These are phyloP conservation scores for Oryzias woworae DNA, from an alignment of 2,113 vertebrate genomes.

Conservation along the genomic window DNA sequence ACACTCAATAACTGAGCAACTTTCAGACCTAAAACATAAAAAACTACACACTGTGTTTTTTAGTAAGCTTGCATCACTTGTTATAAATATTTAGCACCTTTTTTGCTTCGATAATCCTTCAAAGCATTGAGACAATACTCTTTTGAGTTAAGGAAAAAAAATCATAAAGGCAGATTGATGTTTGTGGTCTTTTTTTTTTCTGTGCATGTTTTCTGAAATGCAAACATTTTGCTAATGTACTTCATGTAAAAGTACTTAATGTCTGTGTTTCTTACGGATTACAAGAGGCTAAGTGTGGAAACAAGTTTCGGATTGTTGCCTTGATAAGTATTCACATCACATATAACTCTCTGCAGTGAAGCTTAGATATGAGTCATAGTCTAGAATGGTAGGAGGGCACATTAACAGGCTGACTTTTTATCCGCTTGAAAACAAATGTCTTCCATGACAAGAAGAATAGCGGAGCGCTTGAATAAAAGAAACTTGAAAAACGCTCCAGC, in stretches of 20 bases:
- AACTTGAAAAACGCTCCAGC: conserved; percentile 42
- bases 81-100: neutral
- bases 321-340: conserved; percentile 77
- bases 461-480: conserved; percentile 3
- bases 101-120: neutral
- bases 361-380: conserved; percentile 78
- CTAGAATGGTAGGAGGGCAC: conserved; percentile 74
- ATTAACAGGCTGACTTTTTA: conserved; percentile 73
- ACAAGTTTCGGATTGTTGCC: conserved; percentile 66
- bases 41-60: conserved; percentile 10
- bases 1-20: conserved; percentile 81
- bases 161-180: neutral
- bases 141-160: neutral
- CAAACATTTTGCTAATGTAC: neutral
- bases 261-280: conserved; percentile 19
- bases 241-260: conserved; percentile 22
- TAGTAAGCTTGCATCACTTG: conserved; percentile 19
- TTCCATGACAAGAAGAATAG: conserved; percentile 39
- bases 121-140: too few species aligned
- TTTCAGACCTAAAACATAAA: conserved; percentile 54
- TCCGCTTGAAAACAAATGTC: conserved; percentile 69
- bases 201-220: neutral
- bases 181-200: conserved; percentile 3
- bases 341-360: conserved; percentile 74
- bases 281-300: conserved; percentile 52